phyloP scores from a whole-genome alignment of 1,140 invertebrate species.

The Camponotus pennsylvanicus region DNA sequence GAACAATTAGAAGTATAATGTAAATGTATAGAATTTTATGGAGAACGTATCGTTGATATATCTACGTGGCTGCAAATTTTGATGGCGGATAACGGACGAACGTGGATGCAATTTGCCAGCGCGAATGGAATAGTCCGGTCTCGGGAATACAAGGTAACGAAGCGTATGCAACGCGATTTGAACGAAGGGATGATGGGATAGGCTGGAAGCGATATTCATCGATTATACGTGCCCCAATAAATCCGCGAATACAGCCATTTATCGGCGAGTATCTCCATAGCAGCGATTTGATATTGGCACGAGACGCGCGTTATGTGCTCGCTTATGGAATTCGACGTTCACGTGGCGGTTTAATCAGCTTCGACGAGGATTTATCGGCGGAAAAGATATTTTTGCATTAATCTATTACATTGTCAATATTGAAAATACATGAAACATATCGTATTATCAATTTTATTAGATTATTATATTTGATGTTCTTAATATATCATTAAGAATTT shows the following conservation, averaged over 20 bases:
- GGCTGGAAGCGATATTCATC: constrained; percentile 66
- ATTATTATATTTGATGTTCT: neutral
- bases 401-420: constrained; percentile 24
- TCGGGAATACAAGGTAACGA: constrained; percentile 62
- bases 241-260: constrained; percentile 59
- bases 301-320: neutral
- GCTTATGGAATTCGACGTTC: constrained; percentile 38
- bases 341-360: constrained; percentile 37
- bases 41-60: neutral
- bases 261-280: constrained; percentile 46
- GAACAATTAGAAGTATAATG: neutral
- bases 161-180: constrained; percentile 60
- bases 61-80: neutral
- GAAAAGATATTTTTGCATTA: constrained; percentile 30
- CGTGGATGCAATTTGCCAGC: constrained; percentile 8
- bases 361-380: constrained; percentile 11
- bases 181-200: constrained; percentile 65
- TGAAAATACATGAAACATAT: too few species aligned
- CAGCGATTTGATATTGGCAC: constrained; percentile 54
- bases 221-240: constrained; percentile 66
- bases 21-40: neutral
- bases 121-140: constrained; percentile 52
- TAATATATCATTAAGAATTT: neutral
- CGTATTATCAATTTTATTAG: neutral
- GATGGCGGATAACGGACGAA: neutral